These are phyloP conservation scores for Poicephalus meyeri DNA, from an alignment of 2,113 vertebrate species.

Conservation along the genomic window DNA sequence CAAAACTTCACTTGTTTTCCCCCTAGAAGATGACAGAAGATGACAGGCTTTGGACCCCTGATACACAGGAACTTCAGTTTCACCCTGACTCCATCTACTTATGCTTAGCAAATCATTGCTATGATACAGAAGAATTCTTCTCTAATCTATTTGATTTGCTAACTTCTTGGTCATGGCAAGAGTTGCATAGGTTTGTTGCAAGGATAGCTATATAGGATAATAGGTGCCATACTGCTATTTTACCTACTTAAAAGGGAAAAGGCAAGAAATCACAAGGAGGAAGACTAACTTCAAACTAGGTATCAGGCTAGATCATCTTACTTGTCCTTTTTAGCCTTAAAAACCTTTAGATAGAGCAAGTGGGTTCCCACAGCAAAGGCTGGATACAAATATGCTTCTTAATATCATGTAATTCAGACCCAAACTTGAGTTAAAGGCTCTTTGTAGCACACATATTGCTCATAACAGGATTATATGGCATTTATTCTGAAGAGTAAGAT, in stretches of 20 bases:
- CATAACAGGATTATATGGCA: conserved; percentile 55
- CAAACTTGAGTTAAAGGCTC: neutral
- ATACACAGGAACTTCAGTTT: neutral
- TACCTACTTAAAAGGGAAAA: neutral
- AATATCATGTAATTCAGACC: neutral
- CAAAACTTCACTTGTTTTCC: neutral
- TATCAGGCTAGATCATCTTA: neutral
- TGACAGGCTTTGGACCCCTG: neutral
- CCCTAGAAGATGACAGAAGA: neutral
- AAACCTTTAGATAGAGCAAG: neutral
- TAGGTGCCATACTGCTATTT: neutral
- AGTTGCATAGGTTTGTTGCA: neutral
- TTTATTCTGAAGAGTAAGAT: conserved; percentile 43
- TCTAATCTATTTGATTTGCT: neutral
- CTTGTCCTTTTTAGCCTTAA: neutral
- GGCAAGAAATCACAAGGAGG: neutral
- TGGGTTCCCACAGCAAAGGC: neutral
- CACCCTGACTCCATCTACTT: neutral
- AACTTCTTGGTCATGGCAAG: neutral
- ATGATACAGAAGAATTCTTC: neutral
- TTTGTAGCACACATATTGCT: conserved; percentile 7
- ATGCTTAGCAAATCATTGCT: neutral
- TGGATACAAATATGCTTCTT: neutral
- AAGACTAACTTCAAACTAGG: neutral
- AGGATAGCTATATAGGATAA: too few species aligned